Percentiles rank a stretch among this genome's conserved stretches.
phyloP scores from a whole-genome alignment of 1,140 invertebrate species.

The Drosophila sucinea region DNA sequence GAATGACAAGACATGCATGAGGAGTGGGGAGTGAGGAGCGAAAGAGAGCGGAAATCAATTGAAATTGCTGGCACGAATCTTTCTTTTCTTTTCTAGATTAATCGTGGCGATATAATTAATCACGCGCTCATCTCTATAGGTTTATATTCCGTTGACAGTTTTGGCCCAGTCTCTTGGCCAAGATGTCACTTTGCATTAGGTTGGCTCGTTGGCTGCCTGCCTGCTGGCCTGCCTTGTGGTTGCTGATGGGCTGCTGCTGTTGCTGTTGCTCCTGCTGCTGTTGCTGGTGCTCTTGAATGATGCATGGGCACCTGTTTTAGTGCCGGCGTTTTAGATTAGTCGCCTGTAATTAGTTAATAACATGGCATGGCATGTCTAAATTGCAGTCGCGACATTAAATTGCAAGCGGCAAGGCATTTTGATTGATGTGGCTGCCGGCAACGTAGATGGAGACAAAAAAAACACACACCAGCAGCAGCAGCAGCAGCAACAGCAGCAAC shows the following conservation, averaged over 20 bases:
- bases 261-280: slow-evolving; percentile 27
- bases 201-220: slow-evolving; percentile 33
- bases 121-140: slow-evolving; percentile 3
- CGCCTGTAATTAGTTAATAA: slow-evolving; percentile 83
- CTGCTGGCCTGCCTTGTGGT: neutral
- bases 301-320: slow-evolving; percentile 77
- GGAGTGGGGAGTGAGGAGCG: too few relatives aligned
- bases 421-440: slow-evolving; percentile 75
- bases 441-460: slow-evolving; percentile 16
- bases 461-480: neutral
- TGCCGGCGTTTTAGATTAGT: slow-evolving; percentile 81
- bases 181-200: slow-evolving; percentile 83
- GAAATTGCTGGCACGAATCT: too few relatives aligned
- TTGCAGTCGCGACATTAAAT: slow-evolving; percentile 73
- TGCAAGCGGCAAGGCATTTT: slow-evolving; percentile 66
- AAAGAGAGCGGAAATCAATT: too few relatives aligned
- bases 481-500: slow-evolving; percentile 34
- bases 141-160: slow-evolving; percentile 65
- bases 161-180: slow-evolving; percentile 74
- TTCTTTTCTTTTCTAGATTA: neutral
- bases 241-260: slow-evolving; percentile 27
- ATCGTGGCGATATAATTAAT: neutral
- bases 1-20: slow-evolving; percentile 75
- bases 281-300: slow-evolving; percentile 54
- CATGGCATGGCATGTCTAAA: slow-evolving; percentile 83